Percentiles rank a stretch among this genome's conserved stretches.
Evolutionary conservation across 2,888 invertebrate genomes (phyloP).

Genomic region (Odontocolon sp.): DNA sequence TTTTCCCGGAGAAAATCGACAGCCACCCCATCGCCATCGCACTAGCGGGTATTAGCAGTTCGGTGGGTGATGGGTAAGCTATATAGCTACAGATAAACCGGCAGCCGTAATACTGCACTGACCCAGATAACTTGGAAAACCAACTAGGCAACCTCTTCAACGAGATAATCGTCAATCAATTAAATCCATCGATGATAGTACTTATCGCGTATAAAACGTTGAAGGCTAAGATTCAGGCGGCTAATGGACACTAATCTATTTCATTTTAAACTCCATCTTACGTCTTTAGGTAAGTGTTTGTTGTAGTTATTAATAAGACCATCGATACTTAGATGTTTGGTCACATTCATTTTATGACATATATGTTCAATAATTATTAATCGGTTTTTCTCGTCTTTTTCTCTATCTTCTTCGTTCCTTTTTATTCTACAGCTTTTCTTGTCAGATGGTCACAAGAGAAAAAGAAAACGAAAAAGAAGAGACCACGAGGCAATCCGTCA

Average conservation of each 20-base stretch:
- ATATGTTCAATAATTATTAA: too few species aligned
- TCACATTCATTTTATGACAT: too few species aligned
- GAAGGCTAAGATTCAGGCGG: not conserved
- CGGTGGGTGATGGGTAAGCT: not conserved
- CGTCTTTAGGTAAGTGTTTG: too few species aligned
- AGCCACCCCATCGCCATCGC: not conserved
- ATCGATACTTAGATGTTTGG: too few species aligned
- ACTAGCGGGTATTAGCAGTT: not conserved
- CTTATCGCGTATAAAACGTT: not conserved
- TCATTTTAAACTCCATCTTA: too few species aligned
- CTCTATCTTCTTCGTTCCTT: too few species aligned
- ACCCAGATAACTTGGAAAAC: constrained; percentile 2
- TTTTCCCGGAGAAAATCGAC: constrained; percentile 1
- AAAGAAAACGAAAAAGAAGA: constrained; percentile 6
- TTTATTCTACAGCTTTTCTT: too few species aligned
- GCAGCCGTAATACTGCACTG: constrained; percentile 2
- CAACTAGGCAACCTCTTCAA: not conserved
- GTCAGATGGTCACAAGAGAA: too few species aligned
- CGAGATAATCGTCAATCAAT: constrained; percentile 1
- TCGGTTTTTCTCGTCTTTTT: too few species aligned
- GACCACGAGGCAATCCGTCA: constrained; percentile 64
- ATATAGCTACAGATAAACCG: too few species aligned
- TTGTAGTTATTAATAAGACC: too few species aligned
- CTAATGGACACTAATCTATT: too few species aligned
- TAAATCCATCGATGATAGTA: not conserved